These are phyloP conservation scores for Drosophila pseudoobscura DNA, from an alignment of 1,140 invertebrate genomes.

Conservation along the genomic window DNA sequence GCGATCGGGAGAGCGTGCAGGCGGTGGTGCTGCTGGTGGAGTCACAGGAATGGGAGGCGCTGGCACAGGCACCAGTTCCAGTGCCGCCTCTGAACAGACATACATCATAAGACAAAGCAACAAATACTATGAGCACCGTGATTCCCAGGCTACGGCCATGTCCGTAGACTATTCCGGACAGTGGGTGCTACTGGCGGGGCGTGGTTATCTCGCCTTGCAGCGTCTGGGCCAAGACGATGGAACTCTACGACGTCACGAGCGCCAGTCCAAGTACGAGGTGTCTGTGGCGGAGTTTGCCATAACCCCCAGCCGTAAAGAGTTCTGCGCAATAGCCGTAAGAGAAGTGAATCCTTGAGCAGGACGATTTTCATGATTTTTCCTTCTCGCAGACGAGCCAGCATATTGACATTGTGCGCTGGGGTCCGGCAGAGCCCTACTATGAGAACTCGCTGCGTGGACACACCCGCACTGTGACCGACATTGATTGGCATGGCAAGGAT, in stretches of 20 bases:
- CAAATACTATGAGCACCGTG: slow-evolving; percentile 82
- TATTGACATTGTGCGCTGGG: slow-evolving; percentile 92
- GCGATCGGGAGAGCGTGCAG: slow-evolving; percentile 49
- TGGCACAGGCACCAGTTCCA: background rate
- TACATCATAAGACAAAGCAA: slow-evolving; percentile 74
- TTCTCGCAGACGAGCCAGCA: slow-evolving; percentile 90
- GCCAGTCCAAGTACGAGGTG: slow-evolving; percentile 97
- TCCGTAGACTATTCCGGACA: slow-evolving; percentile 93
- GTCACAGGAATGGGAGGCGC: slow-evolving; percentile 10
- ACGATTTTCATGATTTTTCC: slow-evolving; percentile 15
- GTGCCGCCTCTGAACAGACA: slow-evolving; percentile 54
- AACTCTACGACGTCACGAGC: slow-evolving; percentile 90
- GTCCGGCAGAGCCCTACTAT: slow-evolving; percentile 87
- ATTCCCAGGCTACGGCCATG: slow-evolving; percentile 94
- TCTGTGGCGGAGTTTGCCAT: slow-evolving; percentile 96
- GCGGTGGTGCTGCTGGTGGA: slow-evolving; percentile 31
- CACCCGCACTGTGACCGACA: slow-evolving; percentile 94
- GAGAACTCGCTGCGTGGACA: slow-evolving; percentile 92
- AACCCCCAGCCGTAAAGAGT: slow-evolving; percentile 88
- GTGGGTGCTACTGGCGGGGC: slow-evolving; percentile 92
- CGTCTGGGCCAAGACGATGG: slow-evolving; percentile 88
- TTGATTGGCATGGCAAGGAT: slow-evolving; percentile 96
- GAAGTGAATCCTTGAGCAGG: accelerated
- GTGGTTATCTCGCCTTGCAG: slow-evolving; percentile 89
- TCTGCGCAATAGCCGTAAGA: slow-evolving; percentile 95